Base-by-base conservation (phyloP, 53 echinoderm and acorn worm species). In the Crossaster papposus region DNA sequence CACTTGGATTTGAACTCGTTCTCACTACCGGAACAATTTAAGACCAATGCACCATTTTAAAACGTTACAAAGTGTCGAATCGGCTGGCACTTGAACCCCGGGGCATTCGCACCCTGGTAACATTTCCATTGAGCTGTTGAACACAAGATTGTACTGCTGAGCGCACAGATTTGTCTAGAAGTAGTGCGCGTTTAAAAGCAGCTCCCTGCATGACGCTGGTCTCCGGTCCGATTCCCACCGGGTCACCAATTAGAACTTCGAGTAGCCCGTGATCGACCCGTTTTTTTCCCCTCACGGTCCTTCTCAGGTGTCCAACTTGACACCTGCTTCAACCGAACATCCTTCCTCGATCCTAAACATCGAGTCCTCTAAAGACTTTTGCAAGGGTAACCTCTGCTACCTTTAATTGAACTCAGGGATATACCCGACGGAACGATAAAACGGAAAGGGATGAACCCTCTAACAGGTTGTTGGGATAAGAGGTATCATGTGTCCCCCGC, bases 251-350 rank as follows among this genome's bases (percentile, higher is more conserved):
- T 68, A 68, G 68, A 28, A 28, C n/a, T 24, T 58, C 28, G 68
- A 68, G 68, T 68, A 68, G 68, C 24, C 28, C n/a, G 68, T 68
- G 68, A 68, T 68, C 68, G 68, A 68, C 28, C 28, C 7, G 68
- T 26, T n/a, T 4, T 68, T 68, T 18, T 68, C 68, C 68, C 68
- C 68, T 0, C n/a, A 4, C 7, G 28, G 28, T 26, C 68, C 9
- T 28, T 68, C 68, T 28, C 68, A 10, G 10, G 68, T 24, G 68
- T 68, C 22, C 11, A 28, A 8, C 68, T 28, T 28, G 28, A 68
- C 68, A 68, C 68, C 68, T 62, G 3, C 62, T 20, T 26, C 4
- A 68, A 10, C 28, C 10, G 28, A n/a, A 68, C 28, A 68, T 68
- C 68, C 68, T 68, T 68, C 28, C 68, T 68, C 68, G 68, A 2